These are phyloP conservation scores for Lanistes nyassanus DNA, from an alignment of 1,140 invertebrate genomes.

Conservation along the genomic window DNA sequence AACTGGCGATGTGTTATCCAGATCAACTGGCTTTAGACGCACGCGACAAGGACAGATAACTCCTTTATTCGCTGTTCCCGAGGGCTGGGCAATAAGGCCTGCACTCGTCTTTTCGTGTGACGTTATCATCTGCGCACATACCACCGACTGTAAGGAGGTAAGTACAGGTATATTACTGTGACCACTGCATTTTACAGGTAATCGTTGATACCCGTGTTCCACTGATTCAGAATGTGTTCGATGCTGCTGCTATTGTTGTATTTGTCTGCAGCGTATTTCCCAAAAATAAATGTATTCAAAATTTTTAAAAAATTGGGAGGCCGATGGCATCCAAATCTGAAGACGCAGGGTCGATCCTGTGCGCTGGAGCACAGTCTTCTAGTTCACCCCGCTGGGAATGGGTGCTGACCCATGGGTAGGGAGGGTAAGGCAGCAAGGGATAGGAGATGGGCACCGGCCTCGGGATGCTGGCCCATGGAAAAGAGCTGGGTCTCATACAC, in stretches of 20 bases:
- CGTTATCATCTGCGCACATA: slow-evolving; percentile 16
- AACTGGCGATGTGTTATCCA: neutral
- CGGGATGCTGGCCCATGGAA: no score
- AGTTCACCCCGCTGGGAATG: no score
- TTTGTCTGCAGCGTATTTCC: neutral
- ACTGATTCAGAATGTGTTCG: neutral
- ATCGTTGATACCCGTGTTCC: neutral
- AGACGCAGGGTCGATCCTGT: no score
- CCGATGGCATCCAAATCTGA: neutral
- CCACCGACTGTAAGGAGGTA: slow-evolving; percentile 10
- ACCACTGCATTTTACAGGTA: neutral
- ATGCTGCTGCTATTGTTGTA: neutral
- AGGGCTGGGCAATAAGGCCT: neutral
- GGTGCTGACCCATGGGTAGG: no score
- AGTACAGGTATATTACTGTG: neutral
- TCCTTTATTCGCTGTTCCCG: neutral
- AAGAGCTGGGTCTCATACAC: no score
- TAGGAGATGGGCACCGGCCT: no score
- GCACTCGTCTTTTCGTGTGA: slow-evolving; percentile 20
- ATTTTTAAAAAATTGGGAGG: neutral
- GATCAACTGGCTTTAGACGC: neutral
- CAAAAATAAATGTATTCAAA: neutral
- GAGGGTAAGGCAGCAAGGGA: no score
- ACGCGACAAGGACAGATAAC: neutral
- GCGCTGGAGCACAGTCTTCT: no score